These are phyloP conservation scores for Lathamus discolor DNA, from an alignment of 2,113 vertebrate genomes.

Conservation along the genomic window DNA sequence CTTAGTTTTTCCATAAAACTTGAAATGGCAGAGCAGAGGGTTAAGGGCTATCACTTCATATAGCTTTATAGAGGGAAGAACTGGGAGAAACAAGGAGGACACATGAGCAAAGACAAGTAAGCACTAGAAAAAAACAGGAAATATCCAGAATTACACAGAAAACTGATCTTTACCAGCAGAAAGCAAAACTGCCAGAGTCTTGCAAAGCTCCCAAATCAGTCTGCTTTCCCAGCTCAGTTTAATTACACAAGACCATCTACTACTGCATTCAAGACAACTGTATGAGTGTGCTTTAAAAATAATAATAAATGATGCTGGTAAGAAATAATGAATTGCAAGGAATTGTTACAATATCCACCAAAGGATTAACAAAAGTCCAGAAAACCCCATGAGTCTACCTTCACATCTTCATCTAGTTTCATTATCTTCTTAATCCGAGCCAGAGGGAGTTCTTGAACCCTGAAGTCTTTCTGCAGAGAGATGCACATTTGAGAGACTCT, in stretches of 20 bases:
- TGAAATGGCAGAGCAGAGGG: rapidly evolving
- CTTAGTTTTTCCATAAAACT: not conserved
- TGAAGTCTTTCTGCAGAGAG: constrained; percentile 93
- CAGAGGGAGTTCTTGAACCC: constrained; percentile 95
- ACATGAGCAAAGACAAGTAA: not conserved
- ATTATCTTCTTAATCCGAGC: constrained; percentile 99
- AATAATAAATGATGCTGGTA: not conserved
- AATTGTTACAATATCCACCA: not conserved
- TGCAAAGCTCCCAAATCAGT: not conserved
- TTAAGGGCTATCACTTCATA: not conserved
- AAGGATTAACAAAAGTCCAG: not conserved
- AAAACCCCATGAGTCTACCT: constrained; percentile 74
- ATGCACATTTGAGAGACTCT: not conserved
- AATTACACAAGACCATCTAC: not conserved
- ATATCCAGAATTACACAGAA: not conserved
- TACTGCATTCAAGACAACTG: not conserved
- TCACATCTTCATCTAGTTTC: constrained; percentile 99
- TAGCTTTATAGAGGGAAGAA: not conserved
- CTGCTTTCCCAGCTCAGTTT: not conserved
- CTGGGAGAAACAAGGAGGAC: not conserved
- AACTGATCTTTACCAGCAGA: not conserved
- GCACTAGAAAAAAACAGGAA: not conserved
- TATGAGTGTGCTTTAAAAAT: not conserved
- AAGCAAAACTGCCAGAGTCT: not conserved
- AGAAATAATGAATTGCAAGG: not conserved